A percentile compares a stretch with the other conserved stretches of the same genome.
These are phyloP conservation scores for Drosophila ohnishii DNA, from an alignment of 1,140 invertebrate genomes.

Conservation along the genomic window DNA sequence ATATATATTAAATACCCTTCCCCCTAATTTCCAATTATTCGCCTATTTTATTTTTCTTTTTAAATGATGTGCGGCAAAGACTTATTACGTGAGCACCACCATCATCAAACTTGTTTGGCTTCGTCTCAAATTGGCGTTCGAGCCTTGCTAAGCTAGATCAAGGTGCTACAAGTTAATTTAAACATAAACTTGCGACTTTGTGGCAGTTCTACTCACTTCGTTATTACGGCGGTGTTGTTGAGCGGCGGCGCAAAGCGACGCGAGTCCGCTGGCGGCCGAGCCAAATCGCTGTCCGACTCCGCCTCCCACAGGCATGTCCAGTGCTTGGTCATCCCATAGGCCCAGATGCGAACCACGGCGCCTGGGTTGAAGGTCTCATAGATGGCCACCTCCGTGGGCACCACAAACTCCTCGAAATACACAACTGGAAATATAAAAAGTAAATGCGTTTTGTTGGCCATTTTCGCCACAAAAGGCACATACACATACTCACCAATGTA, in stretches of 20 bases:
- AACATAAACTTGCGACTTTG: background rate
- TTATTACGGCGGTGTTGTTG: conserved; percentile 83
- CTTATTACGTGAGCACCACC: background rate
- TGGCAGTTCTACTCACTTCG: conserved; percentile 41
- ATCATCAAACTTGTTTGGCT: conserved; percentile 2
- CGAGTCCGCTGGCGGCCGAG: conserved; percentile 84
- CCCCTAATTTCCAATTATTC: no score
- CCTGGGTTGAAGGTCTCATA: conserved; percentile 97
- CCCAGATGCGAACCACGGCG: conserved; percentile 92
- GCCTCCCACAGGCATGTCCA: conserved; percentile 93
- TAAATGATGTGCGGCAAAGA: no score
- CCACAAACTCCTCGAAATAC: conserved; percentile 89
- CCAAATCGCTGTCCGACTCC: conserved; percentile 64
- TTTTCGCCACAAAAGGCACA: background rate
- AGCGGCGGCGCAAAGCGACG: conserved; percentile 91
- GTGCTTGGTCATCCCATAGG: conserved; percentile 84
- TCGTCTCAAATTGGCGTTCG: background rate
- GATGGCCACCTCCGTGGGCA: conserved; percentile 90
- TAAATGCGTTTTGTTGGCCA: no score
- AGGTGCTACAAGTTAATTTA: background rate
- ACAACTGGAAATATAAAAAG: conserved; percentile 85
- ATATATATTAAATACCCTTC: no score
- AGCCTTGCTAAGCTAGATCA: background rate
- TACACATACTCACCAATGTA: conserved; percentile 89
- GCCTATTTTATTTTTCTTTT: no score